Conservation (phyloP, 1,140 invertebrate species). For the Pseudobourletiella spinata region DNA sequence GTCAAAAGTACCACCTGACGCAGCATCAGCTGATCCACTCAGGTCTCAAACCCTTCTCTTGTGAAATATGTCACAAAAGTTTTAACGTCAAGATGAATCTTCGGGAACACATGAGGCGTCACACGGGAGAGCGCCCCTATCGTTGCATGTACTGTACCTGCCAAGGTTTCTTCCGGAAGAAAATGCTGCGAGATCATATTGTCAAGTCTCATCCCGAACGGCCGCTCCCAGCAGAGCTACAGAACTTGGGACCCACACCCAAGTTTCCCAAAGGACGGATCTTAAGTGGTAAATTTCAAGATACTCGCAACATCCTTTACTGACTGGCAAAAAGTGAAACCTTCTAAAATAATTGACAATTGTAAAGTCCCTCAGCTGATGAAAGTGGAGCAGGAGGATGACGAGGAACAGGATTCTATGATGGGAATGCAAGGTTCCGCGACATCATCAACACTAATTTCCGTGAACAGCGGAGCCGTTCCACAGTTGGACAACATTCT, state of each 20-base stretch:
- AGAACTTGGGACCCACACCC: not conserved
- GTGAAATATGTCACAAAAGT: constrained; percentile 40
- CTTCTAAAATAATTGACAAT: no score
- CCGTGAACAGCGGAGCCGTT: no score
- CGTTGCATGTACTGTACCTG: constrained; percentile 20
- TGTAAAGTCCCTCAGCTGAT: no score
- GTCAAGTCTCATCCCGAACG: constrained; percentile 17
- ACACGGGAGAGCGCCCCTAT: constrained; percentile 36
- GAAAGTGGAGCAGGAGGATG: no score
- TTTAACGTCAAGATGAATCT: constrained; percentile 44
- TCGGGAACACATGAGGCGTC: constrained; percentile 41
- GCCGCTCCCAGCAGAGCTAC: constrained; percentile 17
- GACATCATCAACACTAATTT: not conserved
- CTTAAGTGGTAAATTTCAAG: not conserved
- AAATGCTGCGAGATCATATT: constrained; percentile 28
- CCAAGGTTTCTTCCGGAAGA: constrained; percentile 29
- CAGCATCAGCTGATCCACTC: constrained; percentile 30
- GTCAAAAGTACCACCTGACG: constrained; percentile 25
- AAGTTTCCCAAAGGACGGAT: not conserved
- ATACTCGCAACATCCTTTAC: no score
- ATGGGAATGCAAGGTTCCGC: no score
- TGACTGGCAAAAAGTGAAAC: no score
- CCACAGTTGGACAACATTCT: no score
- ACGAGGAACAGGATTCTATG: no score
- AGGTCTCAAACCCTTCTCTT: constrained; percentile 47